These are phyloP conservation scores for Drosophila mayri DNA, from an alignment of 1,140 invertebrate genomes.

Conservation along the genomic window DNA sequence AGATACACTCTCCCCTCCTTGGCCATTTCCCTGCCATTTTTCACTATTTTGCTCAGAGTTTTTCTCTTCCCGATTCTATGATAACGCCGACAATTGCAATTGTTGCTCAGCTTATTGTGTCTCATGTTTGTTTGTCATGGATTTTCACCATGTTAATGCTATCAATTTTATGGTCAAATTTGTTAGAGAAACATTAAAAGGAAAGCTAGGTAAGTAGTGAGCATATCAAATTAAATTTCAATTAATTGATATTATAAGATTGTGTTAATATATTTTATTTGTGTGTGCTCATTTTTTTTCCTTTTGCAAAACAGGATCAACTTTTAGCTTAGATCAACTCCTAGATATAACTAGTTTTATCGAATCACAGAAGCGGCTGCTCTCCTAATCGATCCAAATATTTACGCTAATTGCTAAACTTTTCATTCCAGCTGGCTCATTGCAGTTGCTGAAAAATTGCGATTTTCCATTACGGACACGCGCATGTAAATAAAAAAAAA, in stretches of 20 bases:
- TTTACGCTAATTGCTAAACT: conserved; percentile 50
- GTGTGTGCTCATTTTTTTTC: background rate
- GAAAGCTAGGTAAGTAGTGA: background rate
- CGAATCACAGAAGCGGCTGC: background rate
- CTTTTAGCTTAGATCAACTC: conserved; percentile 2
- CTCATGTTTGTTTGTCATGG: conserved; percentile 34
- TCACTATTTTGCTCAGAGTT: background rate
- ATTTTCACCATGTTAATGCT: conserved; percentile 56
- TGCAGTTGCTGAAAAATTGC: conserved; percentile 12
- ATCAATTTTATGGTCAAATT: conserved; percentile 71
- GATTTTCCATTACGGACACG: conserved; percentile 37
- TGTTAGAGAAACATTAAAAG: conserved; percentile 42
- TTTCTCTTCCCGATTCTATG: conserved; percentile 28
- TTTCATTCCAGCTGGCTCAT: conserved; percentile 25
- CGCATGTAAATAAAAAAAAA: conserved; percentile 22
- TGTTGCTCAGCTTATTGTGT: conserved; percentile 46
- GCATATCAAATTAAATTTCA: background rate
- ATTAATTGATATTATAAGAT: background rate
- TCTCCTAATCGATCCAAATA: conserved; percentile 39
- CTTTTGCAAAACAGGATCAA: background rate
- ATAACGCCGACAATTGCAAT: conserved; percentile 75
- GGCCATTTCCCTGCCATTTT: conserved; percentile 3
- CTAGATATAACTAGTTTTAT: conserved; percentile 23
- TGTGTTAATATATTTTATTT: background rate
- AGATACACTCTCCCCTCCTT: conserved; percentile 8